Percentiles rank a stretch among this genome's conserved stretches.
phyloP scores from a whole-genome alignment of 2,888 invertebrate genomes.

The Glyphotaelius pellucidus region DNA sequence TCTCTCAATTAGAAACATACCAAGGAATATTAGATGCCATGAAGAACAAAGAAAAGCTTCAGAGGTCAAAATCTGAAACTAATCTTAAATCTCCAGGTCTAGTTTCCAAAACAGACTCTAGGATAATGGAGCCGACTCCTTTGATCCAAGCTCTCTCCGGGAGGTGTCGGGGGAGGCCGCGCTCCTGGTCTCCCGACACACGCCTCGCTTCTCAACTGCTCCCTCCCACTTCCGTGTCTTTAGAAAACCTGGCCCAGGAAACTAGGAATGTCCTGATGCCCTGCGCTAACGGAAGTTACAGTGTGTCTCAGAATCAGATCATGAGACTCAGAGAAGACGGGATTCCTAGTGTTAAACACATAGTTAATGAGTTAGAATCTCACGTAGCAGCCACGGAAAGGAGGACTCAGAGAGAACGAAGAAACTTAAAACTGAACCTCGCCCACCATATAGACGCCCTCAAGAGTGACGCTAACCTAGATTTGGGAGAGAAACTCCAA shows the following conservation, averaged over 20 bases:
- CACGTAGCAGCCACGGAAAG: conserved; percentile 71
- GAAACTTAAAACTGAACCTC: conserved; percentile 77
- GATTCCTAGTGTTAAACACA: conserved; percentile 81
- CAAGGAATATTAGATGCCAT: conserved; percentile 97
- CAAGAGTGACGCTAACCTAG: conserved; percentile 70
- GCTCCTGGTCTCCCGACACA: conserved; percentile 86
- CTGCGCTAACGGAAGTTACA: conserved; percentile 91
- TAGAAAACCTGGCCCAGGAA: conserved; percentile 82
- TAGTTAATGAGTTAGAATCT: conserved; percentile 85
- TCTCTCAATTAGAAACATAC: conserved; percentile 96
- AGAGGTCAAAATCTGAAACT: conserved; percentile 95
- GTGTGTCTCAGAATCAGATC: conserved; percentile 94
- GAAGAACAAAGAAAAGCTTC: conserved; percentile 95
- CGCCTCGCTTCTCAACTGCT: conserved; percentile 79
- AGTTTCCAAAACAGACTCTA: conserved; percentile 77
- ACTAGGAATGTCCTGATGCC: conserved; percentile 90
- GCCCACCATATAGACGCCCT: conserved; percentile 77
- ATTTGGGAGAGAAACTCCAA: conserved; percentile 63
- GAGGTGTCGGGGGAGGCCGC: conserved; percentile 76
- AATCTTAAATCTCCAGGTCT: conserved; percentile 86
- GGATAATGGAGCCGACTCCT: conserved; percentile 80
- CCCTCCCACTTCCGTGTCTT: conserved; percentile 82
- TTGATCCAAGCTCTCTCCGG: conserved; percentile 78
- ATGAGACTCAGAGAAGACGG: conserved; percentile 86
- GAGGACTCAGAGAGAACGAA: conserved; percentile 69